Conservation (phyloP, 2,888 invertebrate genomes). For the Parnassius mnemosyne region DNA sequence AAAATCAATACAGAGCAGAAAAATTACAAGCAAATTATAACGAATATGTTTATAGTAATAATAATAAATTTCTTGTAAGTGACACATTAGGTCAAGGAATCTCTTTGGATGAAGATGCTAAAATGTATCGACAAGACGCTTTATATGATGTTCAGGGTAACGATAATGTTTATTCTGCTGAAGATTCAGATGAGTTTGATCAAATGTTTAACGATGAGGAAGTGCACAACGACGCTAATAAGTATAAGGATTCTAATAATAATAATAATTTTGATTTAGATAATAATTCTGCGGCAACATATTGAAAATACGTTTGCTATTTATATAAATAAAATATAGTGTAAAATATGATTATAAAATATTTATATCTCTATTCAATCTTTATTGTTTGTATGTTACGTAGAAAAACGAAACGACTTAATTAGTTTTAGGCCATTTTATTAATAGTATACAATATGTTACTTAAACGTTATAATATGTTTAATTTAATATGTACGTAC, state of each 20-base stretch:
- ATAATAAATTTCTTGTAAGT: conserved; percentile 13
- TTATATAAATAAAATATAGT: neutral
- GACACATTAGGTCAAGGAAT: conserved; percentile 27
- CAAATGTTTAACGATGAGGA: conserved; percentile 52
- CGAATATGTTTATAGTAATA: conserved; percentile 24
- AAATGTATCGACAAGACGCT: conserved; percentile 46
- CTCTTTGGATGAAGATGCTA: conserved; percentile 36
- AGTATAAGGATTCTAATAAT: conserved; percentile 53
- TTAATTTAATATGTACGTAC: too few relatives aligned
- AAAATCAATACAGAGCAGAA: conserved; percentile 17
- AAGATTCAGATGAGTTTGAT: conserved; percentile 43
- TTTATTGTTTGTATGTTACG: too few relatives aligned
- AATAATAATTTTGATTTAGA: conserved; percentile 56
- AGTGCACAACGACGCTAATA: conserved; percentile 38
- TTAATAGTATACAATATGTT: too few relatives aligned
- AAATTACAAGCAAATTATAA: conserved; percentile 24
- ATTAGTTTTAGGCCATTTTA: too few relatives aligned
- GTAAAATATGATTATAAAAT: neutral
- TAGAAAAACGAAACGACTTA: too few relatives aligned
- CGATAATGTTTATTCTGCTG: conserved; percentile 37
- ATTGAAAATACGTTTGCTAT: conserved; percentile 32
- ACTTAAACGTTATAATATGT: too few relatives aligned
- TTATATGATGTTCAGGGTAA: conserved; percentile 37
- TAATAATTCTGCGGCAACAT: conserved; percentile 55
- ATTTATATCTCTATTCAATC: neutral